Conservation (phyloP, 2,113 vertebrate species). For the Jaculus jaculus region DNA sequence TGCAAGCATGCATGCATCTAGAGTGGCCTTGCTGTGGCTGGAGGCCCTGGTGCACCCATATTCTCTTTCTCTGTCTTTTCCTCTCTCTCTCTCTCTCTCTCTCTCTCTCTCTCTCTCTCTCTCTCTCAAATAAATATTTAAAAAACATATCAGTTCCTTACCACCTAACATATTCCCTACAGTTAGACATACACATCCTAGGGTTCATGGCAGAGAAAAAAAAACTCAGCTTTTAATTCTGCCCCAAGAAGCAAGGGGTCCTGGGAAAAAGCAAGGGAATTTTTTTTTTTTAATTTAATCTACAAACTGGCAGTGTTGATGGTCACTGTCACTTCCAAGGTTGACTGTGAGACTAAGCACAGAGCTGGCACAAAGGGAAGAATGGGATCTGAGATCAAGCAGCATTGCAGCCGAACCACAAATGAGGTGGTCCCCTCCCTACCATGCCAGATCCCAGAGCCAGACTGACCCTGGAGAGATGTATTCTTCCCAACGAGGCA, state of each 20-base stretch:
- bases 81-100: too few relatives aligned
- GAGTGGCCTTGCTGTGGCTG: too few relatives aligned
- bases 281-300: too few relatives aligned
- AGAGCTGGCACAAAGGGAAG: not conserved
- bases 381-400: accelerated
- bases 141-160: accelerated
- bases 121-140: too few relatives aligned
- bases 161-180: accelerated
- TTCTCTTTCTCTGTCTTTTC: too few relatives aligned
- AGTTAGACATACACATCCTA: accelerated
- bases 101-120: too few relatives aligned
- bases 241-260: not conserved
- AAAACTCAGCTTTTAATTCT: not conserved
- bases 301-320: not conserved
- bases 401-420: accelerated
- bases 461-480: not conserved
- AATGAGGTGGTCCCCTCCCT: accelerated
- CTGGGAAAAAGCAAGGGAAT: accelerated
- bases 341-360: not conserved
- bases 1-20: too few relatives aligned
- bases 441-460: accelerated
- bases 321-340: not conserved
- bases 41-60: too few relatives aligned
- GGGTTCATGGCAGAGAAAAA: not conserved
- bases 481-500: accelerated